Percentiles rank a stretch among this genome's conserved stretches.
Conservation (phyloP, 2,888 invertebrate genomes). For the Tiliacea aurago region DNA sequence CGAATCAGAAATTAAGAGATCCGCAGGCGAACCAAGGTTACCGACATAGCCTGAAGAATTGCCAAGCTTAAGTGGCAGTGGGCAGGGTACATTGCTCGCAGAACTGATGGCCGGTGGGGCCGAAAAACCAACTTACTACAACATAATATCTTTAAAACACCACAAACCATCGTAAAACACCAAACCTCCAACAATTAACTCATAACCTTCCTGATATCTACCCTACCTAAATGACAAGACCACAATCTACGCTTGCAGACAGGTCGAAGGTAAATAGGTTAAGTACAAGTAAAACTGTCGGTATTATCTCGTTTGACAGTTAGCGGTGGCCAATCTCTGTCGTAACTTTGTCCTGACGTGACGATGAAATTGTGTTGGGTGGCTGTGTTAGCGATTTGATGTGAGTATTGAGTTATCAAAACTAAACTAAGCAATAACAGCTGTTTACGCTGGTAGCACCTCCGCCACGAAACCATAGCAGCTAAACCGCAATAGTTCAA, state of each 20-base stretch:
- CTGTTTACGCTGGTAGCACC: no score
- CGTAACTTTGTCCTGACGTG: conserved; percentile 59
- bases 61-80: no score
- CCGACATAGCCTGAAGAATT: no score
- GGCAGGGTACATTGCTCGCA: no score
- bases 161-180: conserved; percentile 8
- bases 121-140: not conserved
- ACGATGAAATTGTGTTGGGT: conserved; percentile 31
- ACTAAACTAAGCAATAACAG: no score
- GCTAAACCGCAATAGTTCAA: no score
- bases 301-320: conserved; percentile 64
- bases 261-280: conserved; percentile 58
- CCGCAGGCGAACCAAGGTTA: no score
- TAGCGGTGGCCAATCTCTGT: conserved; percentile 58
- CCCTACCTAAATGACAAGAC: conserved; percentile 34
- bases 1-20: no score
- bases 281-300: conserved; percentile 63
- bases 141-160: not conserved
- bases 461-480: no score
- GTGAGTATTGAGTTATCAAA: no score
- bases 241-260: conserved; percentile 47
- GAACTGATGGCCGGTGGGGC: no score
- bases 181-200: conserved; percentile 28
- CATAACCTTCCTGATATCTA: conserved; percentile 28
- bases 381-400: conserved; percentile 19